Percentiles rank a stretch among this genome's conserved stretches.
phyloP scores from a whole-genome alignment of 2,113 vertebrate species.

The Tenrec ecaudatus region DNA sequence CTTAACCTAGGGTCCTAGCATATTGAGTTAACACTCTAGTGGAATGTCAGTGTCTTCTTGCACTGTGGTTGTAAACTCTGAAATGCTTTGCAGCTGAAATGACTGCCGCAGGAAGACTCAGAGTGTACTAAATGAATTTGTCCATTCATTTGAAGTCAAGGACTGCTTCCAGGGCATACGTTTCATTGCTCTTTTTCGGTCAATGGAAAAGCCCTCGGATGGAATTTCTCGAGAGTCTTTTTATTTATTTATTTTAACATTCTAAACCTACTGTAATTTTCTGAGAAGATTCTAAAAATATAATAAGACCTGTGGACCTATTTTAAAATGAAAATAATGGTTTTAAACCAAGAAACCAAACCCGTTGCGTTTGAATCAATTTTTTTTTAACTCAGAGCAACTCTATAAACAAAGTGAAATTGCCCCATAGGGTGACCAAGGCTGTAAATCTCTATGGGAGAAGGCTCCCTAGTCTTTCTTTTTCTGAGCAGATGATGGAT shows the following conservation, averaged over 20 bases:
- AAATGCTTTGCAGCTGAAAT: not conserved
- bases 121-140: conserved; percentile 45
- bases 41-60: not conserved
- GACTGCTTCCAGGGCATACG: conserved; percentile 73
- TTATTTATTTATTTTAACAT: not conserved
- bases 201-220: conserved; percentile 44
- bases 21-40: not conserved
- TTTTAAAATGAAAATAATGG: conserved; percentile 50
- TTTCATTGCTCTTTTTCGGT: conserved; percentile 64
- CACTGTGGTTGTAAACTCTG: conserved; percentile 34
- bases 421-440: not conserved
- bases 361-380: not conserved
- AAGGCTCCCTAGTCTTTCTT: not conserved
- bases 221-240: not conserved
- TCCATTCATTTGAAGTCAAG: conserved; percentile 58
- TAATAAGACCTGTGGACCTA: conserved; percentile 48
- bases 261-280: conserved; percentile 43
- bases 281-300: conserved; percentile 57
- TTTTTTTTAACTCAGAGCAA: not conserved
- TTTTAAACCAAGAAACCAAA: not conserved
- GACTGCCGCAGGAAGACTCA: conserved; percentile 29
- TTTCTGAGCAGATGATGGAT: not conserved
- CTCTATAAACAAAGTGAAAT: not conserved
- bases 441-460: not conserved
- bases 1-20: not conserved